phyloP scores from a whole-genome alignment of 2,113 vertebrate species.

The Ophthalmolycus amberensis region DNA sequence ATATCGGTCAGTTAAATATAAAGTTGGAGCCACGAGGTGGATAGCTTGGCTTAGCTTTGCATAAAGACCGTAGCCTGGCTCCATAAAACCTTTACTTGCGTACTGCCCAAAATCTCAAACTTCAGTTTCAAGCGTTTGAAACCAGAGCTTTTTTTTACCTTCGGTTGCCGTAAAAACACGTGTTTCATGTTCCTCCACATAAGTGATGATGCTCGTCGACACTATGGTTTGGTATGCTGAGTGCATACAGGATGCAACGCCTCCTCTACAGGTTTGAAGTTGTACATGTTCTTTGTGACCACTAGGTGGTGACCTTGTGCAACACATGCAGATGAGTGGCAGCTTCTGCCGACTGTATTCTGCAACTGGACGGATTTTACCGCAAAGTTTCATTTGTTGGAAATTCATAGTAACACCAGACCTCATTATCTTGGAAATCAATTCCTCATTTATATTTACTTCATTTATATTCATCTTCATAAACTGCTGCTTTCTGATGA shows the following conservation, averaged over 20 bases:
- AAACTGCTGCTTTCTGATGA: background rate
- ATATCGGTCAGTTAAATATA: background rate
- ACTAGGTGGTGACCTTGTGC: conserved; percentile 30
- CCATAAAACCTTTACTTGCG: background rate
- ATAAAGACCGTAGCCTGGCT: too few relatives aligned
- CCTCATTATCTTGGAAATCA: background rate
- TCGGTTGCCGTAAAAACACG: background rate
- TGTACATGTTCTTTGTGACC: background rate
- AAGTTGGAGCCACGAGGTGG: background rate
- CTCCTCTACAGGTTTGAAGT: background rate
- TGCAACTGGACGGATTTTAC: background rate
- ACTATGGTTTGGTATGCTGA: too few relatives aligned
- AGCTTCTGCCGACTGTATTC: background rate
- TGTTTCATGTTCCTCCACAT: too few relatives aligned
- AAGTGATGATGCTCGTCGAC: background rate
- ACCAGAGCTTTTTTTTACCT: background rate
- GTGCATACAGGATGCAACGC: background rate
- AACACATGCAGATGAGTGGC: background rate
- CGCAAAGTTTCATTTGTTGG: background rate
- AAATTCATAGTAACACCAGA: background rate
- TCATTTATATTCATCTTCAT: background rate
- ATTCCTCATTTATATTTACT: background rate
- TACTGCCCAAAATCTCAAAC: background rate
- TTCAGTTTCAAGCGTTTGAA: background rate
- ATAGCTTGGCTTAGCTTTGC: background rate